Evolutionary conservation across 2,797 vertebrate genomes (phyloP), one percentile per base, ranked within the genome.

Genomic region (Diglossa cyanea): DNA sequence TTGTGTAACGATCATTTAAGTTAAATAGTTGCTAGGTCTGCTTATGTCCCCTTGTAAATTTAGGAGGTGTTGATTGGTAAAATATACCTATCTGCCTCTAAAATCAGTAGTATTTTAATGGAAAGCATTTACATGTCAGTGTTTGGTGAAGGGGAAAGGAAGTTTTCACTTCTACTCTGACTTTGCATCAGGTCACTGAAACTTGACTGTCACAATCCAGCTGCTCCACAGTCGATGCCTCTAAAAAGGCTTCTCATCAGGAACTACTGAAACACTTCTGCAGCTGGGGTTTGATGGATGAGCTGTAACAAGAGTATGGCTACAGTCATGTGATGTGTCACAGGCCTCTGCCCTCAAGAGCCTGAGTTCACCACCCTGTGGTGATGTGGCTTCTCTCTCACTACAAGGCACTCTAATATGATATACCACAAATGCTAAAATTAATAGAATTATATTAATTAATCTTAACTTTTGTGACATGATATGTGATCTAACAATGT

Each of bases 301-400:
- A 81, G 17, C 2, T 76, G 61, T 10, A 70, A 66, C 0, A 5
- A 70, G 24, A 73, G 24, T 21, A 4, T 6, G 21, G 28, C 23
- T 60, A 30, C 40, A 81, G 45, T 19, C 42, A 33, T 3, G 5
- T 2, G 1, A 4, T 1, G 7, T 8, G 20, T 19, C 50, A n/a
- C 11, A 75, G 12, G 30, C 15, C 77, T 77, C 4, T 4, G 74
- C 31, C 24, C 58, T 73, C 33, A 25, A 18, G 12, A 70, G 14
- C 31, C 47, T 0, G 5, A 84, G 28, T 28, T 71, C 23, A 62
- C 11, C 35, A 60, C 21, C 10, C 30, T 21, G 9, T 1, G 2
- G 17, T 28, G 45, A 55, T 0, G 2, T 28, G 50, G 35, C 23
- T 39, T 66, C 63, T 62, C 74, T 89, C 18, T 66, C 24, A 40